Conservation (phyloP, 2,797 vertebrate species). For the Myotis planiceps region DNA sequence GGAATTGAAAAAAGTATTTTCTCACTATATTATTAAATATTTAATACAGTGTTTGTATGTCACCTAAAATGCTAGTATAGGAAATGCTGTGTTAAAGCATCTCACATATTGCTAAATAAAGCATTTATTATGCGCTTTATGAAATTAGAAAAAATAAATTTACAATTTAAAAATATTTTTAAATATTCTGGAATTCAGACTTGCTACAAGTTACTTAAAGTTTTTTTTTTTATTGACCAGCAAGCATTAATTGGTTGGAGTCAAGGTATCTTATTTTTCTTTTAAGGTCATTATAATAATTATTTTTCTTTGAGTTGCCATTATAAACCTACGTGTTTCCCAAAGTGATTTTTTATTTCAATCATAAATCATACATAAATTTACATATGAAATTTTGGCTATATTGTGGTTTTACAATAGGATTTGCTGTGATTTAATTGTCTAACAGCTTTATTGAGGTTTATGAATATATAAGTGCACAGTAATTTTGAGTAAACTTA, state of each 20-base stretch:
- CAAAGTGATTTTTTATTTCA: background rate
- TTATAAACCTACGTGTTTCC: background rate
- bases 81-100: background rate
- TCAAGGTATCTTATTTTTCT: background rate
- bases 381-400: background rate
- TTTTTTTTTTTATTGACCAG: background rate
- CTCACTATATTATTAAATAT: background rate
- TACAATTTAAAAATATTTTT: background rate
- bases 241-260: background rate
- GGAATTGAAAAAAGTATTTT: background rate
- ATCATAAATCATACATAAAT: background rate
- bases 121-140: background rate
- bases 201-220: background rate
- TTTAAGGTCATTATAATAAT: background rate
- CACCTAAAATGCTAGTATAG: background rate
- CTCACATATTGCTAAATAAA: background rate
- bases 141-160: background rate
- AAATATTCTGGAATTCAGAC: background rate
- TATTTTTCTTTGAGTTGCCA: background rate
- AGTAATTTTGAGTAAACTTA: background rate
- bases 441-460: background rate
- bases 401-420: background rate
- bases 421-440: background rate
- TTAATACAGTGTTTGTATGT: background rate
- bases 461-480: background rate